These are phyloP conservation scores for Suricata suricatta DNA, from an alignment of 2,113 vertebrate genomes.

Conservation along the genomic window DNA sequence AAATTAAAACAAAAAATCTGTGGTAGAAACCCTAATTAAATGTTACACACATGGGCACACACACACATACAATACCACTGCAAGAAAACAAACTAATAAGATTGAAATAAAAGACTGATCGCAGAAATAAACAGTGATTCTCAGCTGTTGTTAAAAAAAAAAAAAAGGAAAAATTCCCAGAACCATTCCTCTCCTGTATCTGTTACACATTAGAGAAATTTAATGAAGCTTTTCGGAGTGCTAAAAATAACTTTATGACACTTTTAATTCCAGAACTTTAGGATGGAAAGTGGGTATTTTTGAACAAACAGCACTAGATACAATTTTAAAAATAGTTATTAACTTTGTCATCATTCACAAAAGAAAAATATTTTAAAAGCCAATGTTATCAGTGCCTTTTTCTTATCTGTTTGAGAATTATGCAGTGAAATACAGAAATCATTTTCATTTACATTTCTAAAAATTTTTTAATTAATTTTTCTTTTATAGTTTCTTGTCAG, in stretches of 20 bases:
- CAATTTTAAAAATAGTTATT: neutral
- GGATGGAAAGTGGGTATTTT: neutral
- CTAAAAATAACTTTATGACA: neutral
- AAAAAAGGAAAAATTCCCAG: neutral
- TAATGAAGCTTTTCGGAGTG: neutral
- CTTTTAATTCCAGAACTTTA: slow-evolving; percentile 11
- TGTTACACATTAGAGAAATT: neutral
- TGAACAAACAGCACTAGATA: neutral
- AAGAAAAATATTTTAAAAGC: neutral
- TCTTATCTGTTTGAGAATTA: slow-evolving; percentile 20
- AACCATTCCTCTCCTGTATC: neutral
- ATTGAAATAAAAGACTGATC: neutral
- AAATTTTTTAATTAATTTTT: no score
- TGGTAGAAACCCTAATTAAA: slow-evolving; percentile 46
- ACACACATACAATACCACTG: neutral
- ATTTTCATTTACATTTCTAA: neutral
- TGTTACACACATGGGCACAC: neutral
- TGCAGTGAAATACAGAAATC: slow-evolving; percentile 33
- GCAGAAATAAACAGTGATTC: neutral
- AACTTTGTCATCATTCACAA: neutral
- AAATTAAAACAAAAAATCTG: slow-evolving; percentile 9
- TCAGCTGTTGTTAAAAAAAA: neutral
- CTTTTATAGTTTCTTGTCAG: no score
- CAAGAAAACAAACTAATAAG: neutral
- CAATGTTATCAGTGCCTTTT: neutral